phyloP scores from a whole-genome alignment of 1,140 invertebrate species.

The Sminthurides bifidus region DNA sequence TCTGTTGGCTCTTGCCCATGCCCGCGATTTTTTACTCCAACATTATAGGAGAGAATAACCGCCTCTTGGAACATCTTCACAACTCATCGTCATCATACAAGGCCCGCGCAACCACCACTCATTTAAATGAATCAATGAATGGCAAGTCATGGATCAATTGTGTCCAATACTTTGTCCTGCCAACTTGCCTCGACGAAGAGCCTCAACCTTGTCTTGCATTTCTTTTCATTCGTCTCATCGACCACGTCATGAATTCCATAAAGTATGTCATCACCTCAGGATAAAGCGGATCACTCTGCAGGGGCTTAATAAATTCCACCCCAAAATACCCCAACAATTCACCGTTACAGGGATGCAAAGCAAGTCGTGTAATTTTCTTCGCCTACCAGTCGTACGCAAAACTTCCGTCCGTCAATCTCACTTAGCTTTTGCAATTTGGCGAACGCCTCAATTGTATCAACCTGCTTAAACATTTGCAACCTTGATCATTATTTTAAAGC shows the following conservation, averaged over 20 bases:
- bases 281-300: constrained; percentile 22
- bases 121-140: too few relatives aligned
- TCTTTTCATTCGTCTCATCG: too few relatives aligned
- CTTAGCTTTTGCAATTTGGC: not conserved
- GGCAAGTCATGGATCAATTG: too few relatives aligned
- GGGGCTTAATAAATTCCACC: constrained; percentile 23
- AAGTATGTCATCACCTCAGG: constrained; percentile 24
- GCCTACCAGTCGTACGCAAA: not conserved
- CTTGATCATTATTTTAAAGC: not conserved
- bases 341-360: constrained; percentile 4
- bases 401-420: not conserved
- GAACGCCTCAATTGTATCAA: not conserved
- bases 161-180: too few relatives aligned
- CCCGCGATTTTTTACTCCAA: too few relatives aligned
- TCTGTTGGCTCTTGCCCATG: too few relatives aligned
- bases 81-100: too few relatives aligned
- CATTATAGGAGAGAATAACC: too few relatives aligned
- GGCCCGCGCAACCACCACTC: too few relatives aligned
- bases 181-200: constrained; percentile 12
- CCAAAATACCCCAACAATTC: constrained; percentile 23
- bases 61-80: too few relatives aligned
- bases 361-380: not conserved
- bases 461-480: not conserved
- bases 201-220: too few relatives aligned
- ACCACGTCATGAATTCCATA: too few relatives aligned